phyloP scores from a whole-genome alignment of 2,888 invertebrate genomes.

The Drosophila demipolita region DNA sequence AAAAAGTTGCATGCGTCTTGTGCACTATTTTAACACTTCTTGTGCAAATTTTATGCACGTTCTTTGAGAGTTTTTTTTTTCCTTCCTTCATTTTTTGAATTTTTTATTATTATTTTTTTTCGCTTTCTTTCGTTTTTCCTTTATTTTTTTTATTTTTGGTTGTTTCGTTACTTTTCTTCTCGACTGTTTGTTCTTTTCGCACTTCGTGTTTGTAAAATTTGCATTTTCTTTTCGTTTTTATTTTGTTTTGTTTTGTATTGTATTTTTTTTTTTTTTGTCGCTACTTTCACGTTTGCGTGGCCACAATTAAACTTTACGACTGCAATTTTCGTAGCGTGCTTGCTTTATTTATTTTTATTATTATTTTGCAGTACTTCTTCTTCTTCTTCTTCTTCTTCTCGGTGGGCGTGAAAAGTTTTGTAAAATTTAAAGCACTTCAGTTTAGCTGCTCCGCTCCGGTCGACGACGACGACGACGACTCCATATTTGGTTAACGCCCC shows the following conservation, averaged over 20 bases:
- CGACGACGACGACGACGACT: neutral
- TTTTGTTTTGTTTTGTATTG: neutral
- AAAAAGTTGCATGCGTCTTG: slow-evolving; percentile 69
- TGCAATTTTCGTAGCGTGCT: slow-evolving; percentile 68
- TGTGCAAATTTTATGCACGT: slow-evolving; percentile 77
- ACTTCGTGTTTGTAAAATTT: slow-evolving; percentile 53
- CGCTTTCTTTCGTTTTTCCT: neutral
- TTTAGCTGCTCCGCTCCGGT: slow-evolving; percentile 27
- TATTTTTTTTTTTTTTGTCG: slow-evolving; percentile 9
- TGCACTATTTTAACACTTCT: slow-evolving; percentile 75
- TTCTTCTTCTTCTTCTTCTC: slow-evolving; percentile 6
- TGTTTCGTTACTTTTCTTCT: slow-evolving; percentile 2
- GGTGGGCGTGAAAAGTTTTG: slow-evolving; percentile 30
- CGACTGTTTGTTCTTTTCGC: slow-evolving; percentile 29
- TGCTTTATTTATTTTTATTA: slow-evolving; percentile 44
- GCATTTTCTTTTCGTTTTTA: slow-evolving; percentile 29
- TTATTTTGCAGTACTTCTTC: slow-evolving; percentile 12
- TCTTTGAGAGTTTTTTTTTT: slow-evolving; percentile 36
- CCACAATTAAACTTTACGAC: slow-evolving; percentile 78
- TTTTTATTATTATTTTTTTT: slow-evolving; percentile 2
- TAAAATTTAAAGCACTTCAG: slow-evolving; percentile 53
- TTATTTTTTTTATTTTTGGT: neutral
- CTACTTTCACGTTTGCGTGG: slow-evolving; percentile 47
- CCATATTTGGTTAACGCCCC: slow-evolving; percentile 2
- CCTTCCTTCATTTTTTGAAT: slow-evolving; percentile 1